Evolutionary conservation across 2,888 invertebrate species (phyloP).

Genomic region (Allophyes oxyacanthae): DNA sequence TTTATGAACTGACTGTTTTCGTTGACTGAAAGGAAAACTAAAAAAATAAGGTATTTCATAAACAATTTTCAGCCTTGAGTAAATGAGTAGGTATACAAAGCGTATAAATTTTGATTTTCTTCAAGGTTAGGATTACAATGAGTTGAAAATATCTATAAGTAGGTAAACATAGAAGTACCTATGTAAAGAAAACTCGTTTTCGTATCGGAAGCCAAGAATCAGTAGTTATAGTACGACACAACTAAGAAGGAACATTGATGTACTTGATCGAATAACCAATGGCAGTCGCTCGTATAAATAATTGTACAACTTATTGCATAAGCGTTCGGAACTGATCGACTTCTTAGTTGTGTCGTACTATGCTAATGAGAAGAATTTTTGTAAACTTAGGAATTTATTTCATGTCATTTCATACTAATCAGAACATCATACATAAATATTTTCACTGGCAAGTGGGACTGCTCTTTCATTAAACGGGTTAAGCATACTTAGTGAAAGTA

Average conservation of each 20-base stretch:
- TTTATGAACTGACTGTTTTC: constrained; percentile 1
- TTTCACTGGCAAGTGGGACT: constrained; percentile 28
- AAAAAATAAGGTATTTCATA: constrained; percentile 19
- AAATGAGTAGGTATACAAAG: constrained; percentile 4
- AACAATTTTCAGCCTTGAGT: constrained; percentile 21
- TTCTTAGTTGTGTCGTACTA: too few relatives aligned
- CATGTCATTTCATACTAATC: too few relatives aligned
- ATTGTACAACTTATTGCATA: too few relatives aligned
- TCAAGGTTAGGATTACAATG: constrained; percentile 24
- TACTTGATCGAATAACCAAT: too few relatives aligned
- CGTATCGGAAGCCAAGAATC: too few relatives aligned
- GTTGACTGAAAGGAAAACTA: constrained; percentile 16
- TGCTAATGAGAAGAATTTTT: too few relatives aligned
- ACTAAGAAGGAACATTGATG: too few relatives aligned
- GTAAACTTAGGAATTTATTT: too few relatives aligned
- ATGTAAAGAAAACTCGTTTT: constrained; percentile 19
- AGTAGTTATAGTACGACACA: too few relatives aligned
- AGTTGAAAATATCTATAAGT: constrained; percentile 12
- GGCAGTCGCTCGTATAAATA: too few relatives aligned
- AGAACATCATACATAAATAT: background rate
- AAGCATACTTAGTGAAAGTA: constrained; percentile 13
- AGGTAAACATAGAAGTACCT: background rate
- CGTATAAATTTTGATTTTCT: constrained; percentile 12
- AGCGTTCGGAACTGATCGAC: too few relatives aligned
- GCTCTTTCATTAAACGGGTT: constrained; percentile 29